Evolutionary conservation across 1,140 invertebrate genomes (phyloP).

Genomic region (Bombus impatiens): DNA sequence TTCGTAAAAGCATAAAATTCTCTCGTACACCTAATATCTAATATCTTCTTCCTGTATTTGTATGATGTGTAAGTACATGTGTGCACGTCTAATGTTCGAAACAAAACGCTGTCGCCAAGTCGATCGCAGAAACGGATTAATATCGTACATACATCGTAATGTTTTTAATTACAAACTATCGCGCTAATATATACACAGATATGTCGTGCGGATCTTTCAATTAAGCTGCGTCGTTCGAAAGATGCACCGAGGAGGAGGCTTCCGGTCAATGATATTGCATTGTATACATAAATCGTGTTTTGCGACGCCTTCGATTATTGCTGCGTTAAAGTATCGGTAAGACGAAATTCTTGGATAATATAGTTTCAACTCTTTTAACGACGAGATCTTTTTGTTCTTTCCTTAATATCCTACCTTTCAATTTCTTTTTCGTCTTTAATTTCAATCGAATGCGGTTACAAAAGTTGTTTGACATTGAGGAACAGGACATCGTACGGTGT

Average conservation of each 20-base stretch:
- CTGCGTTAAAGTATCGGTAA: not conserved
- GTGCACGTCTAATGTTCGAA: not conserved
- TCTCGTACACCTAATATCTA: not conserved
- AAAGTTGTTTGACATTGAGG: not conserved
- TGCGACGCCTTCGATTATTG: not conserved
- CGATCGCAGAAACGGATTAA: constrained; percentile 20
- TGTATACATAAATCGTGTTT: not conserved
- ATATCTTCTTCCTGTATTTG: not conserved
- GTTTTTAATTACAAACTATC: constrained; percentile 52
- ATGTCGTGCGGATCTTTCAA: constrained; percentile 48
- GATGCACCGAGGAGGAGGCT: not conserved
- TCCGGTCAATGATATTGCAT: not conserved
- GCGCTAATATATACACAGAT: constrained; percentile 61
- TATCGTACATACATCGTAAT: constrained; percentile 55
- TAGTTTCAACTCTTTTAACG: not conserved
- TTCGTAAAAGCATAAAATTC: not conserved
- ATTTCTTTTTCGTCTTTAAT: not conserved
- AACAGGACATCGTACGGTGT: too few species aligned
- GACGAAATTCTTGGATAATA: not conserved
- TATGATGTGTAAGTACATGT: not conserved
- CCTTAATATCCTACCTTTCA: not conserved
- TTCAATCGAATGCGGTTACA: not conserved
- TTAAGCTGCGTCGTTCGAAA: not conserved
- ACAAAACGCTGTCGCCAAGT: constrained; percentile 9
- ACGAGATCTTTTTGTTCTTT: not conserved